Evolutionary conservation across 2,888 invertebrate species (phyloP).

Genomic region (Hypercompe scribonia): DNA sequence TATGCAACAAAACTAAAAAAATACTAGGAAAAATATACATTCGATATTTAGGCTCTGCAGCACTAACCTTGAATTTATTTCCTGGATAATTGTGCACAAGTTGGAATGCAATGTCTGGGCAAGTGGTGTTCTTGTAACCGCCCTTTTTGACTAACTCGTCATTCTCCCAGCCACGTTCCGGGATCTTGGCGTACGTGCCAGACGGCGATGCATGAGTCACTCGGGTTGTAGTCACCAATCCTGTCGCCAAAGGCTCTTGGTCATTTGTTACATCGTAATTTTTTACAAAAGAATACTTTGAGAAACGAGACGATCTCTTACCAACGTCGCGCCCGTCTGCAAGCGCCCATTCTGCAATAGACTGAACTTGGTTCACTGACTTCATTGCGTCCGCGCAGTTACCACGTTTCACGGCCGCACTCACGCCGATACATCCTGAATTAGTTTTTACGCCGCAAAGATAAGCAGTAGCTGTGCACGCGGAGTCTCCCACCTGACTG

Average conservation of each 20-base stretch:
- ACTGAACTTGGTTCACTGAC: conserved; percentile 84
- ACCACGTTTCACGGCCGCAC: conserved; percentile 85
- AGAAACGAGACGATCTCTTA: conserved; percentile 27
- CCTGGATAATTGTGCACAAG: conserved; percentile 88
- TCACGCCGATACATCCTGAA: conserved; percentile 86
- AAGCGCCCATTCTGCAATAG: conserved; percentile 90
- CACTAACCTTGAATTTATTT: conserved; percentile 87
- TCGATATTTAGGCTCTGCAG: too few relatives aligned
- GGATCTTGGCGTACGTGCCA: conserved; percentile 89
- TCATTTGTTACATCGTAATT: background rate
- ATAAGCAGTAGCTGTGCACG: conserved; percentile 90
- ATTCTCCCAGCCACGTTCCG: conserved; percentile 91
- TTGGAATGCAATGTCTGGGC: conserved; percentile 89
- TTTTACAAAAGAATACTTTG: background rate
- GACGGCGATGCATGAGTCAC: conserved; percentile 93
- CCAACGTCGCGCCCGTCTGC: conserved; percentile 73
- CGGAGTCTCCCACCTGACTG: conserved; percentile 90
- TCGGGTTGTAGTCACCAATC: conserved; percentile 91
- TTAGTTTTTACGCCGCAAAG: conserved; percentile 89
- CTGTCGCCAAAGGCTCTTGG: conserved; percentile 52
- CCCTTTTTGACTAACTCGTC: conserved; percentile 83
- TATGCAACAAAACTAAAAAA: too few relatives aligned
- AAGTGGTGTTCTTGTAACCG: conserved; percentile 38
- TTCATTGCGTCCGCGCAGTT: conserved; percentile 87
- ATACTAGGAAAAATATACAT: too few relatives aligned